These are phyloP conservation scores for Marasmarcha lunaedactyla DNA, from an alignment of 2,888 invertebrate genomes.

Conservation along the genomic window DNA sequence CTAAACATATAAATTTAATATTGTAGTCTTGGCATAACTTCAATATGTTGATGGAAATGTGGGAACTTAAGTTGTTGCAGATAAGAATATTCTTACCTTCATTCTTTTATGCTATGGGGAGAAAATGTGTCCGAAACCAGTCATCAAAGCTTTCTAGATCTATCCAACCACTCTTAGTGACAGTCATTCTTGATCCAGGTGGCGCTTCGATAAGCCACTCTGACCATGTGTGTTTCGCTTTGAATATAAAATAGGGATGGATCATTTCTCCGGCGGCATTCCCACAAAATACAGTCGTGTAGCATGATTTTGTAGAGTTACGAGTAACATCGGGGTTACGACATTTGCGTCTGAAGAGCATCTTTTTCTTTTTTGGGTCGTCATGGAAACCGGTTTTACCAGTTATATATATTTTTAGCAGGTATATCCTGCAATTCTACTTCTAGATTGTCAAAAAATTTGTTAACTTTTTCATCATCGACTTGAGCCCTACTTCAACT, in stretches of 20 bases:
- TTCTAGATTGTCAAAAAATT: not conserved
- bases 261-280: slow-evolving; percentile 17
- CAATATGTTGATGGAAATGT: slow-evolving; percentile 14
- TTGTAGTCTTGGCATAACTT: slow-evolving; percentile 12
- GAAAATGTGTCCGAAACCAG: slow-evolving; percentile 16
- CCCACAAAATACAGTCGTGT: slow-evolving; percentile 17
- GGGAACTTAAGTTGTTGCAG: slow-evolving; percentile 15
- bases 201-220: slow-evolving; percentile 18
- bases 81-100: slow-evolving; percentile 15
- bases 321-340: slow-evolving; percentile 17
- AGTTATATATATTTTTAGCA: not conserved
- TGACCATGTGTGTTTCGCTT: slow-evolving; percentile 17
- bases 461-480: not conserved
- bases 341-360: slow-evolving; percentile 14
- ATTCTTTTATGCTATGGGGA: slow-evolving; percentile 11
- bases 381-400: not conserved
- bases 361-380: not conserved
- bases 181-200: slow-evolving; percentile 15
- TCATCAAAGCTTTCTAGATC: slow-evolving; percentile 16
- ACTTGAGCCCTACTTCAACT: not conserved
- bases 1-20: slow-evolving; percentile 10
- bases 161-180: slow-evolving; percentile 17
- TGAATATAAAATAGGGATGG: slow-evolving; percentile 17
- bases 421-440: not conserved
- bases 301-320: slow-evolving; percentile 19